Evolutionary conservation across 2,113 vertebrate species (phyloP).

Genomic region (Meles meles): DNA sequence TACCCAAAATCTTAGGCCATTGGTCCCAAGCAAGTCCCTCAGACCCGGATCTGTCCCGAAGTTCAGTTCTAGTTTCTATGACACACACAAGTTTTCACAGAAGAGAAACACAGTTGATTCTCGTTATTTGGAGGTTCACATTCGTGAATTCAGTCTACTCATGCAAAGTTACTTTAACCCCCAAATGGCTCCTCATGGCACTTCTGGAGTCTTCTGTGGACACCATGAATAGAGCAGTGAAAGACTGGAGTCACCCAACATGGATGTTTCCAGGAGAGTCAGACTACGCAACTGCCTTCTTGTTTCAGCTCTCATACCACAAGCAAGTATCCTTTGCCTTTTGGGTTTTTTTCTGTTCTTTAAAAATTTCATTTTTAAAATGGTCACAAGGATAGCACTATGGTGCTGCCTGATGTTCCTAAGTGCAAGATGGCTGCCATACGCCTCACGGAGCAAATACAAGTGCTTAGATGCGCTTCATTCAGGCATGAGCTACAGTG

Average conservation of each 20-base stretch:
- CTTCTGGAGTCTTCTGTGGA: not conserved
- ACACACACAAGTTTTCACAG: not conserved
- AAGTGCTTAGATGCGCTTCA: accelerated
- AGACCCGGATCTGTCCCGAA: not conserved
- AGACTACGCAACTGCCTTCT: not conserved
- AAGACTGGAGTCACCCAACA: not conserved
- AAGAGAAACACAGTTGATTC: not conserved
- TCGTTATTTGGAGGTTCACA: not conserved
- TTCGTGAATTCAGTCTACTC: not conserved
- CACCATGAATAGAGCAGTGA: not conserved
- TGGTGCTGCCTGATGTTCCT: not conserved
- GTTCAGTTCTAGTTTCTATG: not conserved
- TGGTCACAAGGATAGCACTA: accelerated
- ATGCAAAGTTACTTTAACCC: not conserved
- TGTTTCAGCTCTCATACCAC: not conserved
- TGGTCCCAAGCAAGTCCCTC: not conserved
- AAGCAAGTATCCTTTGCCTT: not conserved
- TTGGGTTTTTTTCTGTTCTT: not conserved
- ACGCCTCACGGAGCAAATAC: accelerated
- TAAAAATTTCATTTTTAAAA: not conserved
- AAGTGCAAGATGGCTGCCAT: not conserved
- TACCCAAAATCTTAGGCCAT: not conserved
- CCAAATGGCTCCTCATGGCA: not conserved
- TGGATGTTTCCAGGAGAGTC: not conserved
- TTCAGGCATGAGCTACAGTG: not conserved